These are phyloP conservation scores for Mormyrus iriodes DNA, from an alignment of 2,113 vertebrate genomes.

Conservation along the genomic window DNA sequence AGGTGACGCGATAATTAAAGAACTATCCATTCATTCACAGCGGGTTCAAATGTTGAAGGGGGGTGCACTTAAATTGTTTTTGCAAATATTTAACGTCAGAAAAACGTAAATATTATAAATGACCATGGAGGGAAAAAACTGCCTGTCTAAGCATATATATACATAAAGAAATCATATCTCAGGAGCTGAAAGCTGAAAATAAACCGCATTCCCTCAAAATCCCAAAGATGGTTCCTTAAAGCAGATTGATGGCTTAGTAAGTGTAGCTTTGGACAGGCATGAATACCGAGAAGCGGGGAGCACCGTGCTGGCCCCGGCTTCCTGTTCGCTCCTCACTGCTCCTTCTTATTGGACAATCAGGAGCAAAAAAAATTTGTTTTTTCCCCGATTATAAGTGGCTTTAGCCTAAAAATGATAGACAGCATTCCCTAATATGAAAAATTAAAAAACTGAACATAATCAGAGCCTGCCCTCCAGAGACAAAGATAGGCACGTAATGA, in stretches of 20 bases:
- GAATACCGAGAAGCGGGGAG: neutral
- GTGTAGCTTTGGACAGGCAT: neutral
- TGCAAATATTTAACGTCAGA: neutral
- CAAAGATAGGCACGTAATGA: neutral
- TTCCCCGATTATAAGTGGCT: neutral
- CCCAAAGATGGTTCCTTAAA: neutral
- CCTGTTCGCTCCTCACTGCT: neutral
- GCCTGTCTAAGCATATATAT: slow-evolving; percentile 2
- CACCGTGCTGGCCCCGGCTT: neutral
- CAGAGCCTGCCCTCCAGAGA: neutral
- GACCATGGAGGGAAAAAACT: neutral
- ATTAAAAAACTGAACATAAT: neutral
- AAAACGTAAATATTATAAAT: neutral
- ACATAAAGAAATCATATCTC: neutral
- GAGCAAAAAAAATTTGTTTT: neutral
- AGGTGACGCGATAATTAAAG: neutral
- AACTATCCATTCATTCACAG: no score
- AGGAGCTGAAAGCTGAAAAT: neutral
- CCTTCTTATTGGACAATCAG: neutral
- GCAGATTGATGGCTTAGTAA: neutral
- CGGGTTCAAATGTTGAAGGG: neutral
- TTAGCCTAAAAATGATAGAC: neutral
- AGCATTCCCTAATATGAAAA: neutral
- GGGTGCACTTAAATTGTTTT: neutral
- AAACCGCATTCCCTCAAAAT: neutral